Evolutionary conservation across 2,888 invertebrate species (phyloP), one percentile per base, ranked within the genome.

Genomic region (Synergus itoensis): DNA sequence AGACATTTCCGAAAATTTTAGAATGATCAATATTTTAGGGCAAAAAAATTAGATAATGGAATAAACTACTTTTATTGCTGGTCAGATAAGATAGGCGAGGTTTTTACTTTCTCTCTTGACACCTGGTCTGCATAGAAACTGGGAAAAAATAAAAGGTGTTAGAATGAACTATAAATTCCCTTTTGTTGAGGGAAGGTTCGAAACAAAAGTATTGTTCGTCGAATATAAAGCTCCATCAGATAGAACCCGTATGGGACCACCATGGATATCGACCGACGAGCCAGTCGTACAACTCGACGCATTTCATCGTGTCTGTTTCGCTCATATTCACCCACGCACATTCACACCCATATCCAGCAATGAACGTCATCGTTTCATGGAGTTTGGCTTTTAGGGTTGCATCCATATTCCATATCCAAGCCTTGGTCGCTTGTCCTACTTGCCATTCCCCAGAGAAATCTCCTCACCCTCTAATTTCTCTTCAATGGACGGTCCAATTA

Each of bases 231-330:
- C 40, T 18, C 48, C 16, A 53, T 73, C 73, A 73, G 73, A 73
- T 73, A 73, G 73, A 48, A 48, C 69, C 69, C 69, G 69, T 48
- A 69, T 69, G 69, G 43, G 60, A 57, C 76, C 80, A 80, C 81
- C 81, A 77, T 81, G 77, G 80, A 80, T 81, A 81, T 81, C 81
- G 81, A 81, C 77, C 81, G 80, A 76, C 64, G 48, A 73, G 5
- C 36, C 36, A 36, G 36, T 36, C 14, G 43, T 45, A 43, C 36
- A 69, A 48, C 16, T 69, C 12, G 45, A 48, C 18, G 11, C 28
- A 48, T 16, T 48, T 28, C 16, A 16, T 48, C 36, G 41, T 62
- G 57, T 78, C 78, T 75, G 73, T 63, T 62, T 75, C 60, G 48
- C 62, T 69, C 43, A 45, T 62, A 45, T 78, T 78, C 75, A 73